A percentile compares a stretch with the other conserved stretches of the same genome.
These are phyloP conservation scores for Falco peregrinus DNA, from an alignment of 2,797 vertebrate species.

Conservation along the genomic window DNA sequence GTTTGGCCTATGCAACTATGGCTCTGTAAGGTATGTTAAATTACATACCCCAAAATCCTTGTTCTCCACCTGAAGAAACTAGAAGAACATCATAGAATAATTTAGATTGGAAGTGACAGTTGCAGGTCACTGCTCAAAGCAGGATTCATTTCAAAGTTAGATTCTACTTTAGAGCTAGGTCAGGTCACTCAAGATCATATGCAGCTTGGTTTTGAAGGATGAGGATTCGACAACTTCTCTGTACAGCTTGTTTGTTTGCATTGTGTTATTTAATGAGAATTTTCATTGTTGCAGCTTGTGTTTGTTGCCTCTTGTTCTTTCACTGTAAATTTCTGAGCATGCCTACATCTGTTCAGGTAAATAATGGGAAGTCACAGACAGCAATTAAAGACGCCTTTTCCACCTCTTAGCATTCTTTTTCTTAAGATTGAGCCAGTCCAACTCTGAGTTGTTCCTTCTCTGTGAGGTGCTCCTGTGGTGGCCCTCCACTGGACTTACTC, in stretches of 20 bases:
- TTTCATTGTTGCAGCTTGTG: background rate
- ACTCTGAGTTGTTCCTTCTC: background rate
- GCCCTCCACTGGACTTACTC: background rate
- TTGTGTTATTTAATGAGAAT: background rate
- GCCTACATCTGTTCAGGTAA: background rate
- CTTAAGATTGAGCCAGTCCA: background rate
- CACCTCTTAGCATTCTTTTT: background rate
- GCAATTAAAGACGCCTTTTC: background rate
- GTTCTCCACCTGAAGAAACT: background rate
- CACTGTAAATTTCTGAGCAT: background rate
- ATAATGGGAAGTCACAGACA: background rate
- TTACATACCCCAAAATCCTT: background rate
- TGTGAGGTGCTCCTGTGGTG: background rate
- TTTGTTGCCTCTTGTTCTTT: background rate
- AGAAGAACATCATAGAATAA: background rate
- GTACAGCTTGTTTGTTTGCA: background rate
- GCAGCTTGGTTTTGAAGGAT: background rate
- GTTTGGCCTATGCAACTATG: background rate
- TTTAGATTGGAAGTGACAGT: constrained; percentile 27
- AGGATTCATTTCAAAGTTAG: background rate
- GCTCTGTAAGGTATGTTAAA: background rate
- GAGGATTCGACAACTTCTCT: background rate
- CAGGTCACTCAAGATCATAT: background rate
- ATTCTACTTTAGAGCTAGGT: background rate
- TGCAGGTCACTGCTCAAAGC: background rate